Conservation (phyloP, 2,888 invertebrate genomes). For the Uloborus plumipes region DNA sequence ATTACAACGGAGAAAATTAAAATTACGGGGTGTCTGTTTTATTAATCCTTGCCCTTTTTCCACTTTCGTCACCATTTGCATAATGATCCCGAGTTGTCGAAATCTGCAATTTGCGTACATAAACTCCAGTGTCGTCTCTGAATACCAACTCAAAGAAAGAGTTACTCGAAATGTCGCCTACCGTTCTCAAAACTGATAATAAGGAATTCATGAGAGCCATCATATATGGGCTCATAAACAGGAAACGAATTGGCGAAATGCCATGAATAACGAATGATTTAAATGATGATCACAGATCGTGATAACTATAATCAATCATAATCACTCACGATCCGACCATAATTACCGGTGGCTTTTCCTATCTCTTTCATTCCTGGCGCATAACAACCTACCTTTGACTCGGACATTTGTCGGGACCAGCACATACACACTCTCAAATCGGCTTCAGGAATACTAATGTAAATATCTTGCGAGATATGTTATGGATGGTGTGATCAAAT, state of each 20-base stretch:
- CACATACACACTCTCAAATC: neutral
- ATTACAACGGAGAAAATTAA: too few relatives aligned
- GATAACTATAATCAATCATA: constrained; percentile 17
- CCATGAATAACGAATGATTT: constrained; percentile 21
- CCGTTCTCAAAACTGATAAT: neutral
- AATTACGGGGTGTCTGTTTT: too few relatives aligned
- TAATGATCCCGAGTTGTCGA: too few relatives aligned
- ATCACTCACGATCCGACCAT: constrained; percentile 18
- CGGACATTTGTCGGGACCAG: constrained; percentile 1
- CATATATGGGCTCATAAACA: neutral
- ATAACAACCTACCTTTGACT: constrained; percentile 23
- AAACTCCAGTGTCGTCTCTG: neutral
- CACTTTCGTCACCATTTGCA: too few relatives aligned
- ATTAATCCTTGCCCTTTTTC: too few relatives aligned
- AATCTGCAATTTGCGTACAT: too few relatives aligned
- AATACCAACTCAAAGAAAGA: constrained; percentile 6
- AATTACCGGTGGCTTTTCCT: constrained; percentile 5
- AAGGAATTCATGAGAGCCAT: neutral
- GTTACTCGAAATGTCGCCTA: neutral
- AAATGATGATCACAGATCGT: constrained; percentile 1
- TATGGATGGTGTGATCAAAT: too few relatives aligned
- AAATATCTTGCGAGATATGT: too few relatives aligned
- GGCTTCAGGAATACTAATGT: constrained; percentile 11
- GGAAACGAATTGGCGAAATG: constrained; percentile 17
- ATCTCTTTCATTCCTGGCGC: constrained; percentile 2